Evolutionary conservation across 2,888 invertebrate species (phyloP).

Genomic region (Thecocarcelia acutangulata): DNA sequence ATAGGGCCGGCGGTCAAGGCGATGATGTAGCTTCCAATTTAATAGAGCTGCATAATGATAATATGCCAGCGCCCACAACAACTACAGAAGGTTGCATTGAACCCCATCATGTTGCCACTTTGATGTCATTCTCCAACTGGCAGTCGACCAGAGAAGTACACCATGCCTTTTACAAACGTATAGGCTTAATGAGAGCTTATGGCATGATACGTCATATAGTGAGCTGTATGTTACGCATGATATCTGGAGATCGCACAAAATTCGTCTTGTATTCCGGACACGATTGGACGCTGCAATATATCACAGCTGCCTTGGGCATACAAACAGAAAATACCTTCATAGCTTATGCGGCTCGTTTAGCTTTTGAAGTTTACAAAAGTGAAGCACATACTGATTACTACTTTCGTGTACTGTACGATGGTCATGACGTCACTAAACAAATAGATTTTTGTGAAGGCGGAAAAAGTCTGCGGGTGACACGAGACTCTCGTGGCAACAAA

Average conservation of each 20-base stretch:
- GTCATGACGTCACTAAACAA: slow-evolving; percentile 91
- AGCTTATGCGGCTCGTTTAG: slow-evolving; percentile 92
- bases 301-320: slow-evolving; percentile 90
- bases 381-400: slow-evolving; percentile 86
- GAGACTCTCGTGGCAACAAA: slow-evolving; percentile 82
- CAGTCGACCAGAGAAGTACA: slow-evolving; percentile 85
- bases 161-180: slow-evolving; percentile 84
- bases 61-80: slow-evolving; percentile 18
- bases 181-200: slow-evolving; percentile 89
- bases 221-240: slow-evolving; percentile 90
- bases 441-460: slow-evolving; percentile 89
- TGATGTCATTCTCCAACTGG: slow-evolving; percentile 92
- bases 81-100: slow-evolving; percentile 83
- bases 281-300: slow-evolving; percentile 93
- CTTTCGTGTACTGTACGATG: slow-evolving; percentile 92
- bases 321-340: slow-evolving; percentile 84
- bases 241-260: slow-evolving; percentile 88
- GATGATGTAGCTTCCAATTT: slow-evolving; percentile 60
- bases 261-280: slow-evolving; percentile 94
- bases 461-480: slow-evolving; percentile 83
- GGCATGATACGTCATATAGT: slow-evolving; percentile 92
- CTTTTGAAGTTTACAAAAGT: slow-evolving; percentile 93
- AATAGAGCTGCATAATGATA: slow-evolving; percentile 46
- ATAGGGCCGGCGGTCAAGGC: slow-evolving; percentile 71
- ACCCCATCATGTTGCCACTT: slow-evolving; percentile 87